Conservation (phyloP, 2,888 invertebrate genomes). For the Chrysopilus asiliformis region DNA sequence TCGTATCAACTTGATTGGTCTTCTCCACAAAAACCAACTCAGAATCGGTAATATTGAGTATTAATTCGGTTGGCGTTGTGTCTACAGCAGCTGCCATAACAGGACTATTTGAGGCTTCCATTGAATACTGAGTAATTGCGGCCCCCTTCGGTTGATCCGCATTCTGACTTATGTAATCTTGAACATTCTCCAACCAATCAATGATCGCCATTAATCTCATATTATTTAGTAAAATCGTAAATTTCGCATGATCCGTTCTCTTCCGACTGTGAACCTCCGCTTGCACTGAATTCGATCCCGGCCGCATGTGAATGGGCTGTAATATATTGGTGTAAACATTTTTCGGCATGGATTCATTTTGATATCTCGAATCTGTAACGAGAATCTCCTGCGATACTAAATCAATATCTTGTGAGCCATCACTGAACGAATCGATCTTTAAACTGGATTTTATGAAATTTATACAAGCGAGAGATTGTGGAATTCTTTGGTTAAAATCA, state of each 20-base stretch:
- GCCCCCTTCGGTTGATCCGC: conserved; percentile 22
- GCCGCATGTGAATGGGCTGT: conserved; percentile 52
- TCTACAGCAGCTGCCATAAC: conserved; percentile 5
- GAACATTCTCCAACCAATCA: conserved; percentile 82
- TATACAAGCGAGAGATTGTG: conserved; percentile 58
- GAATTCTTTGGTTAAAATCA: conserved; percentile 5
- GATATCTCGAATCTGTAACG: conserved; percentile 27
- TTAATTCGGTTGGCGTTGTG: conserved; percentile 47
- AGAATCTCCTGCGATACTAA: conserved; percentile 67
- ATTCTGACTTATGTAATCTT: conserved; percentile 57
- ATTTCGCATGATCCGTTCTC: conserved; percentile 54
- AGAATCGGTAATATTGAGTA: conserved; percentile 88
- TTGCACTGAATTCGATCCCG: conserved; percentile 44
- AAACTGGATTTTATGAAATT: conserved; percentile 85
- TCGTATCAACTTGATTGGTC: conserved; percentile 74
- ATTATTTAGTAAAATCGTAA: conserved; percentile 82
- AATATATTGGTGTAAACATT: conserved; percentile 85
- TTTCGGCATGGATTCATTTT: conserved; percentile 28
- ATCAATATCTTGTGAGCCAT: conserved; percentile 82
- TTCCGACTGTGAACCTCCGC: conserved; percentile 63
- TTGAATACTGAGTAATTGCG: conserved; percentile 1
- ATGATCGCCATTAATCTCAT: conserved; percentile 88
- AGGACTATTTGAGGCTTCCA: conserved; percentile 4
- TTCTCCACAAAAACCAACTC: conserved; percentile 92
- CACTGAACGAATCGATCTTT: conserved; percentile 73